Conservation (phyloP, 2,888 invertebrate genomes). For the Brachycybe producta region DNA sequence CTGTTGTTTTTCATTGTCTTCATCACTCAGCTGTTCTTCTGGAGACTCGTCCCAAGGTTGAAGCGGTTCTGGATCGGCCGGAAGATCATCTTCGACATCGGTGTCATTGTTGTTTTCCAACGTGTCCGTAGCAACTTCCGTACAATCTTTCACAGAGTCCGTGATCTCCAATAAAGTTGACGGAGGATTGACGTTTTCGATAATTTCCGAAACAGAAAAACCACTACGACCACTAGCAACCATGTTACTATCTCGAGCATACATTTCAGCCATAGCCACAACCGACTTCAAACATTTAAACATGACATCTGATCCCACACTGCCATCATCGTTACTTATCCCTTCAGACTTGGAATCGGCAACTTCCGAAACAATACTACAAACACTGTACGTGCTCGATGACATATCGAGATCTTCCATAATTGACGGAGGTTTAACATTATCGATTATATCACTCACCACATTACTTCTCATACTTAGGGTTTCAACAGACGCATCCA, state of each 20-base stretch:
- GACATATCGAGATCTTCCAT: constrained; percentile 63
- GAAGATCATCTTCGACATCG: constrained; percentile 28
- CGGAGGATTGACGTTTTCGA: constrained; percentile 58
- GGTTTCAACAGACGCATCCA: constrained; percentile 10
- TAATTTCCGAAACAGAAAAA: constrained; percentile 34
- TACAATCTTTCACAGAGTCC: constrained; percentile 32
- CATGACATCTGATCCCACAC: constrained; percentile 29
- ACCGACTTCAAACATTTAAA: constrained; percentile 39
- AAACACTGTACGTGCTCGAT: constrained; percentile 68
- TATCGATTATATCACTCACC: constrained; percentile 42
- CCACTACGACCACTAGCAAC: constrained; percentile 34
- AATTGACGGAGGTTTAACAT: constrained; percentile 68
- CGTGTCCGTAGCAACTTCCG: constrained; percentile 41
- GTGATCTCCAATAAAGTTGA: constrained; percentile 57
- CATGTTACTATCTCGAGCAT: constrained; percentile 32
- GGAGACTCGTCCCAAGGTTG: not conserved
- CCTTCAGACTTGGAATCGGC: constrained; percentile 36
- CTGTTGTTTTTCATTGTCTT: not conserved
- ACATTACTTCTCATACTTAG: constrained; percentile 18
- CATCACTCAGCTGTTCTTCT: no score
- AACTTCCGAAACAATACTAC: constrained; percentile 66
- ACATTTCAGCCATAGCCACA: constrained; percentile 26
- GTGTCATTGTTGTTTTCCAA: constrained; percentile 44
- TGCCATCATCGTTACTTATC: constrained; percentile 17
- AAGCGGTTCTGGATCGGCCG: constrained; percentile 24